A percentile compares a stretch with the other conserved stretches of the same genome.
These are phyloP conservation scores for Orussus abietinus DNA, from an alignment of 1,140 invertebrate genomes.

Conservation along the genomic window DNA sequence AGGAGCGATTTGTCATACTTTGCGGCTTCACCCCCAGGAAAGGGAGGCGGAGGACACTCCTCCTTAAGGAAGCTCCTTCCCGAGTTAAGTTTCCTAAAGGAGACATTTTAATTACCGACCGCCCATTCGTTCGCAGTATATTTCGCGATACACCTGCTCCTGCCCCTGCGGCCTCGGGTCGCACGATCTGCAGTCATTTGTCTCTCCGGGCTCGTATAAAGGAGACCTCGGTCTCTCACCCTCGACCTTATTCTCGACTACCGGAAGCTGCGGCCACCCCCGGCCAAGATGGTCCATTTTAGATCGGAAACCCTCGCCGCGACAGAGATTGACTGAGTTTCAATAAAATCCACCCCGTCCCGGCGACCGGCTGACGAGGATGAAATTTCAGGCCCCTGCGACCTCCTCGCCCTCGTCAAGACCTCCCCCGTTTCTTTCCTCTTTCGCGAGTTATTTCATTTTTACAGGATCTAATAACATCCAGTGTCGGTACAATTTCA, in stretches of 20 bases:
- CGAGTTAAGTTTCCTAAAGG: constrained; percentile 28
- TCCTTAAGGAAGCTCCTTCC: constrained; percentile 1
- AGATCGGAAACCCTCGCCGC: constrained; percentile 24
- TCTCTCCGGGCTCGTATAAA: constrained; percentile 42
- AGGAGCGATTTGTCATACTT: constrained; percentile 18
- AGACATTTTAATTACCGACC: constrained; percentile 44
- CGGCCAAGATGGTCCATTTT: constrained; percentile 17
- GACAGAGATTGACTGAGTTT: constrained; percentile 39
- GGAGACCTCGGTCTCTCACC: constrained; percentile 26
- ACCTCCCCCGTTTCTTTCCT: too few relatives aligned
- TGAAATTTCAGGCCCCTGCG: too few relatives aligned
- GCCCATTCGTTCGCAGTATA: constrained; percentile 30
- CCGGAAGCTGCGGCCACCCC: not conserved
- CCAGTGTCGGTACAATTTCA: too few relatives aligned
- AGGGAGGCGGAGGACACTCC: constrained; percentile 7
- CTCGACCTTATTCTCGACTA: constrained; percentile 12
- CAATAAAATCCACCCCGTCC: constrained; percentile 32
- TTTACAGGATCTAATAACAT: too few relatives aligned
- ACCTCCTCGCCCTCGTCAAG: too few relatives aligned
- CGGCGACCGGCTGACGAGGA: constrained; percentile 14
- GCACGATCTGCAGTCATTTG: constrained; percentile 34
- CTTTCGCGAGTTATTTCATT: too few relatives aligned
- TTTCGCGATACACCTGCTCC: constrained; percentile 37
- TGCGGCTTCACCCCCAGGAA: constrained; percentile 1
- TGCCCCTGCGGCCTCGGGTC: constrained; percentile 27